Percentiles rank a stretch among this genome's conserved stretches.
Evolutionary conservation across 2,797 vertebrate genomes (phyloP).

Genomic region (Pelodytes ibericus): DNA sequence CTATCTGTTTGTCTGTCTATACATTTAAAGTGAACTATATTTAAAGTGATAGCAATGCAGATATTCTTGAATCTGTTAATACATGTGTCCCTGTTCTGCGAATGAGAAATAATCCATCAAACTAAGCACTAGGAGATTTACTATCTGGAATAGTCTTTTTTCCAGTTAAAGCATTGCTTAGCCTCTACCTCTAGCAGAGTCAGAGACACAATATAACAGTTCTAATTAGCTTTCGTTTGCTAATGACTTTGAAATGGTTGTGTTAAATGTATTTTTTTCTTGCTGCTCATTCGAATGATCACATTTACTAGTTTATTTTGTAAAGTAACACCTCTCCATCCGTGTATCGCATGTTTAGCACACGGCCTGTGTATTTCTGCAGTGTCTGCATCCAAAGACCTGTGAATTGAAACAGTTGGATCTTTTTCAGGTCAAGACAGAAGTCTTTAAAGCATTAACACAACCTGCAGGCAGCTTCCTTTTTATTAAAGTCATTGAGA

Average conservation of each 20-base stretch:
- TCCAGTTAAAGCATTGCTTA: too few relatives aligned
- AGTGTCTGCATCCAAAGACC: slow-evolving; percentile 4
- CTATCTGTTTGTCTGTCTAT: too few relatives aligned
- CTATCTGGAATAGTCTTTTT: too few relatives aligned
- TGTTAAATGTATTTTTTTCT: slow-evolving; percentile 19
- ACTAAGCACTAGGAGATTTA: too few relatives aligned
- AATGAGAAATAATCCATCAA: too few relatives aligned
- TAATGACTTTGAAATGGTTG: slow-evolving; percentile 34
- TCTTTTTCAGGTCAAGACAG: slow-evolving; percentile 42
- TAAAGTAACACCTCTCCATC: slow-evolving; percentile 31
- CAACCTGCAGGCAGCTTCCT: slow-evolving; percentile 51
- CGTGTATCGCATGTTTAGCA: slow-evolving; percentile 26
- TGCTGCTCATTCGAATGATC: slow-evolving; percentile 13
- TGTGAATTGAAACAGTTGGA: slow-evolving; percentile 43
- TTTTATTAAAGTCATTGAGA: slow-evolving; percentile 51
- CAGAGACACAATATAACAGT: slow-evolving; percentile 17
- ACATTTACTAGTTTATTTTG: slow-evolving; percentile 39
- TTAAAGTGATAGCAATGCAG: too few relatives aligned
- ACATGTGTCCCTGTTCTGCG: too few relatives aligned
- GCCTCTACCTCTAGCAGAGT: too few relatives aligned
- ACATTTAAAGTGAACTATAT: too few relatives aligned
- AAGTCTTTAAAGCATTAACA: slow-evolving; percentile 37
- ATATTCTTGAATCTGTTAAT: too few relatives aligned
- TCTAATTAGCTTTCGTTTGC: slow-evolving; percentile 28
- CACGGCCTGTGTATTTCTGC: not conserved